phyloP scores from a whole-genome alignment of 64 coral and sea anemone genomes.

The Astreopora myriophthalma region DNA sequence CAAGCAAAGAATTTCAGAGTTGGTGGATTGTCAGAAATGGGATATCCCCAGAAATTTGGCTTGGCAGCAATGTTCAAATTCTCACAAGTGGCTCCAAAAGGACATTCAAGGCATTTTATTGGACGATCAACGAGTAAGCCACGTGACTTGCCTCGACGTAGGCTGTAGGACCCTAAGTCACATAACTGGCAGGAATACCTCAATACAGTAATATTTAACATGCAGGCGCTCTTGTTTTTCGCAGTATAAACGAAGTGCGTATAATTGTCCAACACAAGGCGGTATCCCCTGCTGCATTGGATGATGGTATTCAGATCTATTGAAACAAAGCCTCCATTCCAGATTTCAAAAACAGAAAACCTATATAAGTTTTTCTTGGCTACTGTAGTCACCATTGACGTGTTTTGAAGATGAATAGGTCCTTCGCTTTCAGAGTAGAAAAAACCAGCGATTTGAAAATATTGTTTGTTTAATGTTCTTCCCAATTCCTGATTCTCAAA shows the following conservation, averaged over 20 bases:
- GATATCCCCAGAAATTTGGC: constrained; percentile 62
- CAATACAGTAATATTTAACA: neutral
- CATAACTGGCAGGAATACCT: constrained; percentile 53
- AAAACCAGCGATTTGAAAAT: neutral
- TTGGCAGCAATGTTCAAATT: constrained; percentile 14
- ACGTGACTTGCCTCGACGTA: constrained; percentile 10
- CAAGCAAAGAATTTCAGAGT: constrained; percentile 51
- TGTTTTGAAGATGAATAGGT: neutral
- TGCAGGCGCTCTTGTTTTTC: neutral
- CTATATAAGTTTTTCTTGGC: neutral
- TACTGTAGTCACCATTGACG: neutral
- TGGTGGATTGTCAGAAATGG: neutral
- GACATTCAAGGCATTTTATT: constrained; percentile 41
- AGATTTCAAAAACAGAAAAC: neutral
- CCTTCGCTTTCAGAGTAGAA: neutral
- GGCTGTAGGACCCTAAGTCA: constrained; percentile 25
- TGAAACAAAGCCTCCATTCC: neutral
- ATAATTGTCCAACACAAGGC: neutral
- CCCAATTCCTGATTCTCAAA: neutral
- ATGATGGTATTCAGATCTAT: neutral
- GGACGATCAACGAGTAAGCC: neutral
- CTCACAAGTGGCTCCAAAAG: constrained; percentile 56
- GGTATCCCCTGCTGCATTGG: neutral
- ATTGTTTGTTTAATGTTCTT: neutral
- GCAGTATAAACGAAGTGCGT: neutral